A percentile compares a stretch with the other conserved stretches of the same genome.
These are phyloP conservation scores for Lutjanus campechanus DNA, from an alignment of 2,797 vertebrate genomes.

Conservation along the genomic window DNA sequence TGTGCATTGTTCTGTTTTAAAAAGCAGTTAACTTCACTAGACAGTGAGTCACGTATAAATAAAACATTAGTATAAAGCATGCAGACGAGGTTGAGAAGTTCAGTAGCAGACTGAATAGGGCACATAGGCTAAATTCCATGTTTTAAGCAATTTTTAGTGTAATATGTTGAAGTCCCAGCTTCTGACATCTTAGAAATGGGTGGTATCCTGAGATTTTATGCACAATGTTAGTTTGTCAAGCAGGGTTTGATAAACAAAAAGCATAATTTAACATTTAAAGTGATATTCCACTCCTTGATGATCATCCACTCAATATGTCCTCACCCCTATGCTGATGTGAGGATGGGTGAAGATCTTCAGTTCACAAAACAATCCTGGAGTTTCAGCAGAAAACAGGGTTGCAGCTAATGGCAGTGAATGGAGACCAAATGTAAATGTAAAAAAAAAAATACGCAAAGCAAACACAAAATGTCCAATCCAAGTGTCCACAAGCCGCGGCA, in stretches of 20 bases:
- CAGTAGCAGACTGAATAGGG: neutral
- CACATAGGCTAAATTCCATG: neutral
- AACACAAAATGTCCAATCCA: too few relatives aligned
- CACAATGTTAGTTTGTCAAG: conserved; percentile 12
- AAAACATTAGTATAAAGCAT: conserved; percentile 11
- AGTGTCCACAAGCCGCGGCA: too few relatives aligned
- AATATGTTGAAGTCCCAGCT: neutral
- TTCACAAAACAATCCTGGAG: too few relatives aligned
- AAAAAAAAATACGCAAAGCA: too few relatives aligned
- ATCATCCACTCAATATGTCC: too few relatives aligned
- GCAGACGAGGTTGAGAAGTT: conserved; percentile 24
- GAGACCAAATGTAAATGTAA: too few relatives aligned
- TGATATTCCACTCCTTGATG: too few relatives aligned
- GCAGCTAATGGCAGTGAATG: too few relatives aligned
- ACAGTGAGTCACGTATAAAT: conserved; percentile 36
- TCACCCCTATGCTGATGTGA: too few relatives aligned
- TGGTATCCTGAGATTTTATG: neutral
- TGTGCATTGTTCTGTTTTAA: neutral
- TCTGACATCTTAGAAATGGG: conserved; percentile 1
- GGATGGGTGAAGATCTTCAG: too few relatives aligned
- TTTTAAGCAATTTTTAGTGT: conserved; percentile 16
- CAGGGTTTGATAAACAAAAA: conserved; percentile 5
- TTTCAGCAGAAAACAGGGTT: too few relatives aligned
- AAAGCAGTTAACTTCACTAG: conserved; percentile 16
- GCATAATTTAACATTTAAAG: conserved; percentile 1